Conservation (phyloP, 1,140 invertebrate species). For the Zaprionus nigranus region DNA sequence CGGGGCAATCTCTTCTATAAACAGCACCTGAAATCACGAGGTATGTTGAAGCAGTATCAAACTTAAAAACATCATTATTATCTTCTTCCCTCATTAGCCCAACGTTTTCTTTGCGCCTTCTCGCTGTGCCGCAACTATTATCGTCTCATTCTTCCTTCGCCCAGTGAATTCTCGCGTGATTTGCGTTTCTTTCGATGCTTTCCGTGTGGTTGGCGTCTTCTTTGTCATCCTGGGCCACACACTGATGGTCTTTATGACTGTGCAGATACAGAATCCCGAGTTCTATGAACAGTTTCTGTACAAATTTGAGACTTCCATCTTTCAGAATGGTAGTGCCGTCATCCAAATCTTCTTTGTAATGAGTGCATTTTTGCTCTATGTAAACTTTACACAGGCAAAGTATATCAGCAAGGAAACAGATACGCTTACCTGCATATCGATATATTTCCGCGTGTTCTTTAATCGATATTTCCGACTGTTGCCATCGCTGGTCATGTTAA, state of each 20-base stretch:
- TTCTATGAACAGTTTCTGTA: slow-evolving; percentile 69
- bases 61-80: not conserved
- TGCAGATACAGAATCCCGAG: slow-evolving; percentile 69
- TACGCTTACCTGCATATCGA: slow-evolving; percentile 34
- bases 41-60: slow-evolving; percentile 40
- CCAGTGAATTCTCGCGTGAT: slow-evolving; percentile 46
- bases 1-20: slow-evolving; percentile 56
- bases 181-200: slow-evolving; percentile 70
- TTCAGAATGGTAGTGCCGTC: slow-evolving; percentile 85
- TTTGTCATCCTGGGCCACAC: slow-evolving; percentile 69
- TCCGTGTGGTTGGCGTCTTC: slow-evolving; percentile 64
- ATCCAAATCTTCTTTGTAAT: slow-evolving; percentile 86
- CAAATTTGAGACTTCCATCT: slow-evolving; percentile 61
- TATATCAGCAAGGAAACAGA: slow-evolving; percentile 38
- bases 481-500: slow-evolving; percentile 85
- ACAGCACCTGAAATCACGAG: slow-evolving; percentile 1
- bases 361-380: slow-evolving; percentile 85
- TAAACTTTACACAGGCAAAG: slow-evolving; percentile 84
- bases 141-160: slow-evolving; percentile 50
- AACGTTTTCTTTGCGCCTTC: slow-evolving; percentile 58
- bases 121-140: slow-evolving; percentile 79
- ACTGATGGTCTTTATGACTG: slow-evolving; percentile 60
- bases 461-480: slow-evolving; percentile 85
- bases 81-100: slow-evolving; percentile 16
- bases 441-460: slow-evolving; percentile 76